Percentiles rank a stretch among this genome's conserved stretches.
Evolutionary conservation across 2,113 vertebrate genomes (phyloP).

Genomic region (Zosterops pallidus): DNA sequence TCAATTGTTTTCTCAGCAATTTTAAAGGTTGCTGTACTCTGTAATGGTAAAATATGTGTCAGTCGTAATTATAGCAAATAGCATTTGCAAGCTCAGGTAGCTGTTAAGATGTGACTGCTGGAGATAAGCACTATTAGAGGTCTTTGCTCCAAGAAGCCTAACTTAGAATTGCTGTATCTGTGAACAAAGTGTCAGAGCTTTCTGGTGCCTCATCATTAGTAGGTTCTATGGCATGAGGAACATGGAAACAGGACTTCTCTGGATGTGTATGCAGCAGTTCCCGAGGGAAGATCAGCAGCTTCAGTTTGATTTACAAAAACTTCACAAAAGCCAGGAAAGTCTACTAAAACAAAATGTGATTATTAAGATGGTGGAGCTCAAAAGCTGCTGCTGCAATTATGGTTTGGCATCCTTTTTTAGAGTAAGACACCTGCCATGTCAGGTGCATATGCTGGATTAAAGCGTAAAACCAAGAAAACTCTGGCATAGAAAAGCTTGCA

Average conservation of each 20-base stretch:
- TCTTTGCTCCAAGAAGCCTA: not conserved
- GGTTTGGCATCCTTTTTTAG: not conserved
- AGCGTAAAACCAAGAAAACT: not conserved
- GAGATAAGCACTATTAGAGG: not conserved
- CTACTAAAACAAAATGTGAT: not conserved
- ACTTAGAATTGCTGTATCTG: rapidly evolving
- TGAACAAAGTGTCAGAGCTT: not conserved
- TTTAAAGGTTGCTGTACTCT: not conserved
- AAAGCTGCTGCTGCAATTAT: not conserved
- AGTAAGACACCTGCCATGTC: not conserved
- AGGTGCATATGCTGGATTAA: not conserved
- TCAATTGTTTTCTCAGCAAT: not conserved
- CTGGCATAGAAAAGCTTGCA: not conserved
- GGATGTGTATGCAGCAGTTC: not conserved
- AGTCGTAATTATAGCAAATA: not conserved
- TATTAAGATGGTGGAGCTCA: not conserved
- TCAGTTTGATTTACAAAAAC: not conserved
- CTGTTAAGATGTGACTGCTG: not conserved
- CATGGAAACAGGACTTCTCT: not conserved
- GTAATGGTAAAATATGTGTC: not conserved
- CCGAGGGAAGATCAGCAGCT: not conserved
- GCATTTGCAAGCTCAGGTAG: not conserved
- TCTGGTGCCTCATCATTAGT: not conserved
- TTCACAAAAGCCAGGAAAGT: not conserved
- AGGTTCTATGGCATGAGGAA: not conserved